Evolutionary conservation across 2,797 vertebrate species (phyloP), one percentile per base, ranked within the genome.

Genomic region (Pangasius mekongensis): DNA sequence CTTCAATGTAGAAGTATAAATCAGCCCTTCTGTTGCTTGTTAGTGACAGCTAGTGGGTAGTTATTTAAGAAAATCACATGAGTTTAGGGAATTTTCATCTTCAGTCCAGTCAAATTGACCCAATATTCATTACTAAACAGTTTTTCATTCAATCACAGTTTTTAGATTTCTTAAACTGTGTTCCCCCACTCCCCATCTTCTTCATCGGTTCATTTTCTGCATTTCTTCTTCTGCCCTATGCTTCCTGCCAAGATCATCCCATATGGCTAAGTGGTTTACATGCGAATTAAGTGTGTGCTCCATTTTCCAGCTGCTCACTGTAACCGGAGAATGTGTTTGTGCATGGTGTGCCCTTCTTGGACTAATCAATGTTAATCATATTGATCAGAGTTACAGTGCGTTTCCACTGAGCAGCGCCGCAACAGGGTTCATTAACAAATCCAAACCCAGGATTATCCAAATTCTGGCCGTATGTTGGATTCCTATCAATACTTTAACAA

Each of bases 361-460:
- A 81, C 87, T 47, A 77, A 88, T 89, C 83, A 62, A 58, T 86
- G 87, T 85, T 60, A 82, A 90, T 87, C 69, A 73, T 56, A 82
- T 62, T 27, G 80, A 62, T 43, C 33, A 62, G 36, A 62, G 13
- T 33, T 58, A 24, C 36, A 36, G 52, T 81, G 77, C 8, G 22
- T 58, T 58, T 36, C 30, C 30, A 22, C 52, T 81, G 22, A 60
- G 39, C 11, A 13, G 73, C 20, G 4, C 14, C 10, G 5, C 36
- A 27, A 49, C 56, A 6, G 10, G 22, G 22, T 62, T 62, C 5
- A 43, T n/a, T 82, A 43, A 43, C 2, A 13, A 39, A 39, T 43
- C 11, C 33, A 43, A 43, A 82, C 6, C 22, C 11, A 1, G 58
- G 56, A 27, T 24, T 82, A 7, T n/a, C 11, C 3, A 1, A 54